phyloP scores from a whole-genome alignment of 2,113 vertebrate species.

The Kobus ellipsiprymnus region DNA sequence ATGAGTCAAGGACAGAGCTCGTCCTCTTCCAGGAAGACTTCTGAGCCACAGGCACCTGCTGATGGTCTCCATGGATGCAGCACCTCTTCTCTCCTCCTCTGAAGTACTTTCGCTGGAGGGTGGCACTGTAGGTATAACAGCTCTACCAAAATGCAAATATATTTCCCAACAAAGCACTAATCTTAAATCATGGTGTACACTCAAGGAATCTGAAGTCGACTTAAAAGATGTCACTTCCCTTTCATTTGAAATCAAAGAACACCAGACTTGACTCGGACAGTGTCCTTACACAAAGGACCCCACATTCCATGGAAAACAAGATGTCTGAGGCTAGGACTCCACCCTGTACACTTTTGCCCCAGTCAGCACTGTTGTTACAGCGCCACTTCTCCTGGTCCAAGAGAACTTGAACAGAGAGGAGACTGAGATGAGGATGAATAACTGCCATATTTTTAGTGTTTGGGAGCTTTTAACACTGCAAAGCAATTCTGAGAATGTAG shows the following conservation, averaged over 20 bases:
- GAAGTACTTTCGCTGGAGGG: accelerated
- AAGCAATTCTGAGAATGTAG: constrained; percentile 35
- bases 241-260: background rate
- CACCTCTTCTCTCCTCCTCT: background rate
- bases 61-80: background rate
- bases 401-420: background rate
- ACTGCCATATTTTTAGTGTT: background rate
- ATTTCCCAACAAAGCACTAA: background rate
- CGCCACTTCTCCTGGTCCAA: background rate
- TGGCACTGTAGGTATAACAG: accelerated
- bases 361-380: background rate
- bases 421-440: constrained; percentile 11
- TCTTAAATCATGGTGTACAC: background rate
- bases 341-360: background rate
- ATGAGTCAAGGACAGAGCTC: background rate
- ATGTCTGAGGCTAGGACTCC: background rate
- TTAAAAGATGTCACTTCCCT: background rate
- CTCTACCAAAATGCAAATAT: background rate
- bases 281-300: background rate
- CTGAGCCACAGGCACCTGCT: background rate
- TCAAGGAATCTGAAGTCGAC: background rate
- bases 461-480: background rate
- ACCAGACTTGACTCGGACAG: background rate
- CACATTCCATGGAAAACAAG: background rate
- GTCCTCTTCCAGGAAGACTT: background rate